A percentile compares a stretch with the other conserved stretches of the same genome.
These are phyloP conservation scores for Ctenoplectra terminalis DNA, from an alignment of 1,140 invertebrate genomes.

Conservation along the genomic window DNA sequence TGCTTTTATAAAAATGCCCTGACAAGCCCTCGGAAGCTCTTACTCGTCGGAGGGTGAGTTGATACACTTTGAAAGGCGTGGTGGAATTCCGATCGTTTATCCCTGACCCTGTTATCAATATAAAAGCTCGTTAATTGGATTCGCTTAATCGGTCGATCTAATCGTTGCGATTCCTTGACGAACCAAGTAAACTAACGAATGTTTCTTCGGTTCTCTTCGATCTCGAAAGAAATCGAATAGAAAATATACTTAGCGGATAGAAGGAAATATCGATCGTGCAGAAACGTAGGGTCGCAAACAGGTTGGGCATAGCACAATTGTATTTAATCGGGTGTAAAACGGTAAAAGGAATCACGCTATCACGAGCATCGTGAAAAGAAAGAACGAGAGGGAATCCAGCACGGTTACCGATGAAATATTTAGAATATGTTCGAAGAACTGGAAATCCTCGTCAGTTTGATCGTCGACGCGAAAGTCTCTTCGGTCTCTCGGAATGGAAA, in stretches of 20 bases:
- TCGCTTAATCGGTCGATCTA: slow-evolving; percentile 8
- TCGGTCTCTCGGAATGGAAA: not conserved
- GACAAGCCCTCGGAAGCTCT: slow-evolving; percentile 29
- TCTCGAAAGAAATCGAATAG: too few relatives aligned
- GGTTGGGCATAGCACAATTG: too few relatives aligned
- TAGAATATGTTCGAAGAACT: not conserved
- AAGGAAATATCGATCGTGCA: too few relatives aligned
- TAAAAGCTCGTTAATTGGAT: slow-evolving; percentile 24
- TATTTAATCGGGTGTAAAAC: too few relatives aligned
- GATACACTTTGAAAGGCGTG: slow-evolving; percentile 20
- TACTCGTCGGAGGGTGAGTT: not conserved
- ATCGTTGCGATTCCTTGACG: not conserved
- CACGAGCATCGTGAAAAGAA: too few relatives aligned
- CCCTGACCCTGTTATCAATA: slow-evolving; percentile 14
- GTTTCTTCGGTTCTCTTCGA: too few relatives aligned
- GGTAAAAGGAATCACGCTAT: too few relatives aligned
- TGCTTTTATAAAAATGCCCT: slow-evolving; percentile 38
- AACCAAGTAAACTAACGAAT: not conserved
- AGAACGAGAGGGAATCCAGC: too few relatives aligned
- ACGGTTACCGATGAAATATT: not conserved
- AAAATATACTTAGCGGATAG: too few relatives aligned
- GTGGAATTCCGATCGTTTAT: not conserved
- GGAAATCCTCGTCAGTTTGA: not conserved
- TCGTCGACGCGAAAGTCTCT: not conserved
- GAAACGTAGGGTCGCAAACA: too few relatives aligned